phyloP scores from a whole-genome alignment of 2,797 vertebrate species.

The Zenarchopterus dispar region DNA sequence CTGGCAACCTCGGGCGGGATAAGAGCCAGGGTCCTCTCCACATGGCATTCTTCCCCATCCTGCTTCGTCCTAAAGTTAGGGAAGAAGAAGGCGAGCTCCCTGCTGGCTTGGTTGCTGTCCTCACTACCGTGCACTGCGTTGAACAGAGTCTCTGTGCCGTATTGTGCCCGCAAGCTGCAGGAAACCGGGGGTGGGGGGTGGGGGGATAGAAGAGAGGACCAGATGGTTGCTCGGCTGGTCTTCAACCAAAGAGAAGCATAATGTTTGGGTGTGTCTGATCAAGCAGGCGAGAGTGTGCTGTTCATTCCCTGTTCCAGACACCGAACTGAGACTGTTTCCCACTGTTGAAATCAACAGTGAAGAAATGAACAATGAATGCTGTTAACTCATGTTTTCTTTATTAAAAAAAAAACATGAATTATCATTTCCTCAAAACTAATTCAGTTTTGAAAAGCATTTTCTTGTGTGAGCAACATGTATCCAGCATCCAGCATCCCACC shows the following conservation, averaged over 20 bases:
- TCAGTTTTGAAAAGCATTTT: neutral
- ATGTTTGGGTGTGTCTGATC: constrained; percentile 76
- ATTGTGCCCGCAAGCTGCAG: constrained; percentile 88
- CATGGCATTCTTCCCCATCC: constrained; percentile 72
- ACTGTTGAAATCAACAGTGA: constrained; percentile 39
- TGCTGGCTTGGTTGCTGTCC: constrained; percentile 82
- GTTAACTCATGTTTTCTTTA: constrained; percentile 2
- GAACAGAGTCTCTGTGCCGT: constrained; percentile 86
- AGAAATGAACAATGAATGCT: constrained; percentile 16
- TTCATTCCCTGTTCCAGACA: constrained; percentile 52
- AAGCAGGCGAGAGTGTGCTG: constrained; percentile 61
- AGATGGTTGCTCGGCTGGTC: constrained; percentile 77
- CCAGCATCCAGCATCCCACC: constrained; percentile 69
- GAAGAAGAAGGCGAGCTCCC: constrained; percentile 90
- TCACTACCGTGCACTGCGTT: constrained; percentile 89
- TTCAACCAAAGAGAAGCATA: constrained; percentile 66
- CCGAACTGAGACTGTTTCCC: constrained; percentile 42
- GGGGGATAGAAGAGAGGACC: constrained; percentile 64
- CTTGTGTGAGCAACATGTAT: constrained; percentile 25
- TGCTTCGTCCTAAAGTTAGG: constrained; percentile 81
- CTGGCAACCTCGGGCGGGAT: constrained; percentile 82
- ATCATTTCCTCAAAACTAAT: neutral
- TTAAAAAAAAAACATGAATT: neutral
- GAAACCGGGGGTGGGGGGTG: constrained; percentile 49
- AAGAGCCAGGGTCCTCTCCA: constrained; percentile 84